A percentile compares a stretch with the other conserved stretches of the same genome.
Evolutionary conservation across 2,888 invertebrate species (phyloP).

Genomic region (Ctena decussata): DNA sequence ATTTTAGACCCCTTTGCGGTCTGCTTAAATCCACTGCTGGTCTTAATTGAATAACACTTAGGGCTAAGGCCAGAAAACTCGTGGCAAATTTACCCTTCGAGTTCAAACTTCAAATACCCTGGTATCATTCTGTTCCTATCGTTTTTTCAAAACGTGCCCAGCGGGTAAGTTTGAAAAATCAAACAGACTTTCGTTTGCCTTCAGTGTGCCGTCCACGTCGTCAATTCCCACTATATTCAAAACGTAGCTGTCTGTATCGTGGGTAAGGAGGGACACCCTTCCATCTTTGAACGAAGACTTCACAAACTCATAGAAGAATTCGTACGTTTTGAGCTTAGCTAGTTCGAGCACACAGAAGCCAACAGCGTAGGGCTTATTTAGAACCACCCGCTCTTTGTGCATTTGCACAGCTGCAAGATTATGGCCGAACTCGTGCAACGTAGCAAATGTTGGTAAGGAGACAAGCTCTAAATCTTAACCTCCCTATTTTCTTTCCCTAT

Average conservation of each 20-base stretch:
- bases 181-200: neutral
- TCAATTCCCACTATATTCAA: neutral
- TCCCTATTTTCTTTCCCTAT: too few relatives aligned
- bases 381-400: neutral
- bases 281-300: neutral
- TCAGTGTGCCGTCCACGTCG: neutral
- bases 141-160: neutral
- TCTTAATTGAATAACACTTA: neutral
- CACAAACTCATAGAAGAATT: neutral
- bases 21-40: neutral
- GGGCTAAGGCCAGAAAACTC: neutral
- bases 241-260: neutral
- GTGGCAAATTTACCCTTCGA: neutral
- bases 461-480: too few relatives aligned
- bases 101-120: neutral
- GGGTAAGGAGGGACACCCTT: neutral
- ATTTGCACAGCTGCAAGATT: conserved; percentile 9
- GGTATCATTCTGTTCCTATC: neutral
- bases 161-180: conserved; percentile 14
- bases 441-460: neutral
- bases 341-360: conserved; percentile 16
- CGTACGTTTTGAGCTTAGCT: neutral
- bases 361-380: conserved; percentile 1
- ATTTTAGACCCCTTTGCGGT: neutral
- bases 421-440: neutral